A percentile compares a stretch with the other conserved stretches of the same genome.
Evolutionary conservation across 2,797 vertebrate genomes (phyloP).

Genomic region (Anniella stebbinsi): DNA sequence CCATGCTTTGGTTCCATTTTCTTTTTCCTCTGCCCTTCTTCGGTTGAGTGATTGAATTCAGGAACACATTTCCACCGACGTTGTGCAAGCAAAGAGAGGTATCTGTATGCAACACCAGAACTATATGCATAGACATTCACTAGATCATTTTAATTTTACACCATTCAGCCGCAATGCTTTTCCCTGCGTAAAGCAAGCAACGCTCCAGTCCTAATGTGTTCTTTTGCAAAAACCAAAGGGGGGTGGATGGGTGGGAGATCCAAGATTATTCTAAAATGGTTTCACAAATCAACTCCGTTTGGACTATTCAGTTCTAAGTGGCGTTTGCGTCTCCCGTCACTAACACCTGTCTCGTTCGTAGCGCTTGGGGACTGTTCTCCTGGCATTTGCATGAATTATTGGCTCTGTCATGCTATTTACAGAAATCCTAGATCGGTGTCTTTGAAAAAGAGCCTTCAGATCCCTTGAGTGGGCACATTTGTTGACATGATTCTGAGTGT

Average conservation of each 20-base stretch:
- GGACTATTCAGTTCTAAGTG: background rate
- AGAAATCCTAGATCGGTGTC: background rate
- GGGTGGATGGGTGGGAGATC: background rate
- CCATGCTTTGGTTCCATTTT: background rate
- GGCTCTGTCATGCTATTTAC: conserved; percentile 2
- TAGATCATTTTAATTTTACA: conserved; percentile 28
- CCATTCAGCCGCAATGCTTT: background rate
- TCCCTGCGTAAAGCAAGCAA: background rate
- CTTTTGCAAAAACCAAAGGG: background rate
- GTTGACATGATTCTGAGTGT: background rate
- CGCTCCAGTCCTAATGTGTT: background rate
- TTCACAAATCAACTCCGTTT: conserved; percentile 36
- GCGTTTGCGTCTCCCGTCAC: background rate
- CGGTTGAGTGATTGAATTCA: background rate
- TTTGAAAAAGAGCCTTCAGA: background rate
- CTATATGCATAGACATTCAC: background rate
- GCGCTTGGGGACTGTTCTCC: background rate
- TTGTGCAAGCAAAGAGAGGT: background rate
- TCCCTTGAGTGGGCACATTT: background rate
- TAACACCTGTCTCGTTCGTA: background rate
- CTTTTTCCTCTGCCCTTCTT: background rate
- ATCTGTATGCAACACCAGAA: conserved; percentile 12
- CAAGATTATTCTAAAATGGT: background rate
- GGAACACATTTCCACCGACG: background rate
- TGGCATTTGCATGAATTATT: conserved; percentile 16